Conservation (phyloP, 2,888 invertebrate species). For the Lasiommata megera region DNA sequence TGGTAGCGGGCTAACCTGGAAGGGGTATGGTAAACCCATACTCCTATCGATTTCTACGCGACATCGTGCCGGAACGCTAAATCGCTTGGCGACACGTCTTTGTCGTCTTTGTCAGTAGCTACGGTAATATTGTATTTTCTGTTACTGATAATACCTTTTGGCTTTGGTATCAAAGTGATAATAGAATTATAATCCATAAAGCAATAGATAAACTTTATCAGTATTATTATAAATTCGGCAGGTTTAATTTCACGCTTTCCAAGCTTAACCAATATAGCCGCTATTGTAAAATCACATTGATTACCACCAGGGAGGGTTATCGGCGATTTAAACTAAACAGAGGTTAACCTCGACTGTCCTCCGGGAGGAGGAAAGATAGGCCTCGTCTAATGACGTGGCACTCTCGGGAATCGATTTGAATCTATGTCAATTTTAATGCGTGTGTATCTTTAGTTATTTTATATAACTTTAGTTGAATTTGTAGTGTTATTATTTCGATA, state of each 20-base stretch:
- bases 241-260: slow-evolving; percentile 20
- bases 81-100: too few species aligned
- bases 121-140: too few species aligned
- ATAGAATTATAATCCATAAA: not conserved
- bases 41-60: too few species aligned
- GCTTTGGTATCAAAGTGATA: too few species aligned
- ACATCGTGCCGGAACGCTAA: too few species aligned
- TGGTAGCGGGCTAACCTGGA: too few species aligned
- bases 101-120: too few species aligned
- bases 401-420: slow-evolving; percentile 24
- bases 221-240: not conserved
- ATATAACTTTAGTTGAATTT: not conserved
- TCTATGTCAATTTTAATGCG: slow-evolving; percentile 19
- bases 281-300: slow-evolving; percentile 25
- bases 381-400: slow-evolving; percentile 24
- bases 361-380: slow-evolving; percentile 21
- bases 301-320: slow-evolving; percentile 28
- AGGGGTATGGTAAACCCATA: too few species aligned
- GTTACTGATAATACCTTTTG: too few species aligned
- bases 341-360: slow-evolving; percentile 28
- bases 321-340: slow-evolving; percentile 31
- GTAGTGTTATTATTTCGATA: not conserved
- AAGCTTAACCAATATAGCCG: slow-evolving; percentile 14
- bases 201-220: not conserved
- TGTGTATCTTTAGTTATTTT: not conserved